Percentiles rank a stretch among this genome's conserved stretches.
Evolutionary conservation across 1,140 invertebrate genomes (phyloP).

Genomic region (Drosophila gunungcola): DNA sequence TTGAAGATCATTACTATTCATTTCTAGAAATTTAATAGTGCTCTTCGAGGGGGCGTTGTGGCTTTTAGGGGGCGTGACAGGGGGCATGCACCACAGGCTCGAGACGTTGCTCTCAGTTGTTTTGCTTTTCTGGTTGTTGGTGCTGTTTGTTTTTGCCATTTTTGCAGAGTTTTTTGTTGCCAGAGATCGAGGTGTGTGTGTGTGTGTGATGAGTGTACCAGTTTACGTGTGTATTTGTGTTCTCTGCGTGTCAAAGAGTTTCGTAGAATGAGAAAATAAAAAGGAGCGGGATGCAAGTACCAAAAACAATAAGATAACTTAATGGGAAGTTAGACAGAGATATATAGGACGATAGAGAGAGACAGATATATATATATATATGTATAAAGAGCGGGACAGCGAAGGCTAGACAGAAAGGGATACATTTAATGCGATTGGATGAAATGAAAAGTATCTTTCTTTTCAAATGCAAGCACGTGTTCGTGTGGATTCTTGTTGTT

Average conservation of each 20-base stretch:
- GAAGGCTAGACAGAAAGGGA: slow-evolving; percentile 43
- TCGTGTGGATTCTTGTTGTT: slow-evolving; percentile 46
- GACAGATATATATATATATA: slow-evolving; percentile 16
- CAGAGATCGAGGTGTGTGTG: slow-evolving; percentile 37
- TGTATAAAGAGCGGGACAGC: slow-evolving; percentile 38
- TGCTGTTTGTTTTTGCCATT: slow-evolving; percentile 45
- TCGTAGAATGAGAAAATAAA: slow-evolving; percentile 40
- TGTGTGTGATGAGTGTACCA: slow-evolving; percentile 52
- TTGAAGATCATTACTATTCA: background rate
- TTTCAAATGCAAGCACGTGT: slow-evolving; percentile 77
- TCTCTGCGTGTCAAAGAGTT: slow-evolving; percentile 33
- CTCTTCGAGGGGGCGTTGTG: slow-evolving; percentile 11
- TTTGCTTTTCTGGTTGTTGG: slow-evolving; percentile 27
- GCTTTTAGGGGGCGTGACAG: slow-evolving; percentile 10
- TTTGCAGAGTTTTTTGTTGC: slow-evolving; percentile 48
- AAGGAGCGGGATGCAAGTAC: slow-evolving; percentile 62
- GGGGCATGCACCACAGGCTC: slow-evolving; percentile 49
- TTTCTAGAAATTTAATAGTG: slow-evolving; percentile 6
- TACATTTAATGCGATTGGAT: slow-evolving; percentile 53
- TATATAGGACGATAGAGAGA: slow-evolving; percentile 25
- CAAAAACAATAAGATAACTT: slow-evolving; percentile 63
- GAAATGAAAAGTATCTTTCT: slow-evolving; percentile 37
- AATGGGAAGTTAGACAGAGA: slow-evolving; percentile 19
- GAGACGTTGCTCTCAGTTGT: slow-evolving; percentile 34
- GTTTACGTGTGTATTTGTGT: slow-evolving; percentile 46